phyloP scores from a whole-genome alignment of 1,140 invertebrate species.

The Drosophila quadrilineata region DNA sequence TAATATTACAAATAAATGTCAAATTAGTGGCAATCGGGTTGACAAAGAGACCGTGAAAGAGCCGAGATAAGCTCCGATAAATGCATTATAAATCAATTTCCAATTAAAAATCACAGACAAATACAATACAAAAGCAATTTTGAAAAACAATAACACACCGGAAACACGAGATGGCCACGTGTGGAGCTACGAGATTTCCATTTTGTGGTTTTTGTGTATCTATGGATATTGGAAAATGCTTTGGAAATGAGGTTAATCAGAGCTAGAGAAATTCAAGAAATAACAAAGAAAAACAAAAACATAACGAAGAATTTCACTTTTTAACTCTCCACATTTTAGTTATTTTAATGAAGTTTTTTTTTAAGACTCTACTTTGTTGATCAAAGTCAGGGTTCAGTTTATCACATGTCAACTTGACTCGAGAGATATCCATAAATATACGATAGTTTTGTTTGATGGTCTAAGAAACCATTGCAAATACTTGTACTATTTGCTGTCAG shows the following conservation, averaged over 20 bases:
- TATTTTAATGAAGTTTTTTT: neutral
- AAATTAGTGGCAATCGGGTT: conserved; percentile 44
- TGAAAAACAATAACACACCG: conserved; percentile 37
- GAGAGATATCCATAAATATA: neutral
- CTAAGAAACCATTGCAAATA: neutral
- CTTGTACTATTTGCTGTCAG: conserved; percentile 31
- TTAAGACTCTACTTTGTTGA: neutral
- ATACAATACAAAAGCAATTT: neutral
- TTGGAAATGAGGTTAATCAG: conserved; percentile 53
- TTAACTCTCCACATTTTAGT: conserved; percentile 3
- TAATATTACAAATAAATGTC: conserved; percentile 49
- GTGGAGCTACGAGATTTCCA: conserved; percentile 27
- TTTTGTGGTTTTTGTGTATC: conserved; percentile 48
- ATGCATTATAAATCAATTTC: conserved; percentile 47
- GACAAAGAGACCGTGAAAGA: conserved; percentile 22
- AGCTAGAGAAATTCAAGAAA: conserved; percentile 53
- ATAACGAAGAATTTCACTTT: conserved; percentile 55
- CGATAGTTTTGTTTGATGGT: neutral
- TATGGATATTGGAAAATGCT: conserved; percentile 2
- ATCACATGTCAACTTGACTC: neutral
- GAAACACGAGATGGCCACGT: conserved; percentile 49
- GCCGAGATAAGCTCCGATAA: conserved; percentile 34
- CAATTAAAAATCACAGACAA: conserved; percentile 30
- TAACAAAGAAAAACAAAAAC: no score
- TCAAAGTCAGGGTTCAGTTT: neutral